Conservation (phyloP, 2,113 vertebrate species). For the Aegithalos caudatus region DNA sequence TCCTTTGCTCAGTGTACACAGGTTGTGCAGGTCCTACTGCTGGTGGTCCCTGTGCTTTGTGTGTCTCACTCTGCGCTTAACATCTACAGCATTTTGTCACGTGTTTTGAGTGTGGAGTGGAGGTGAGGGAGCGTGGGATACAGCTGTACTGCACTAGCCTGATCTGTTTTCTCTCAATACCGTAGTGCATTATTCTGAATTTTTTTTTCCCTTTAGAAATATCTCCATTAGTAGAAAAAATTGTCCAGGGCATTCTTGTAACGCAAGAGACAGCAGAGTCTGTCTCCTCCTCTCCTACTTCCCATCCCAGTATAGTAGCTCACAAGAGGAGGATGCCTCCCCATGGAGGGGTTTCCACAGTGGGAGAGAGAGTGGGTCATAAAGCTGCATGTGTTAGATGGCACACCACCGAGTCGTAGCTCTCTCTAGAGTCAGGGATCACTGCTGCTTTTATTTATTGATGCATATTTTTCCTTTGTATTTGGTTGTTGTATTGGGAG, state of each 20-base stretch:
- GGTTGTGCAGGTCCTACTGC: neutral
- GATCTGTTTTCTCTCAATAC: neutral
- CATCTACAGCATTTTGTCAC: neutral
- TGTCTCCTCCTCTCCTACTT: neutral
- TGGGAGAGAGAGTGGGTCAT: neutral
- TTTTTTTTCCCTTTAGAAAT: neutral
- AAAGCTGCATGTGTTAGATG: neutral
- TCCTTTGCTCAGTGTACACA: neutral
- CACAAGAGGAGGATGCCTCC: neutral
- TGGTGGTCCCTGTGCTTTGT: neutral
- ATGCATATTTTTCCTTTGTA: neutral
- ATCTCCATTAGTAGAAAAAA: neutral
- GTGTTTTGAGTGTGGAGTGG: neutral
- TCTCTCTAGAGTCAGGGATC: neutral
- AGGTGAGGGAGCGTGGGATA: neutral
- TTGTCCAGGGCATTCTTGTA: neutral
- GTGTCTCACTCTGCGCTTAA: neutral
- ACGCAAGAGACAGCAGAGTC: neutral
- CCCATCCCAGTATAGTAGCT: neutral
- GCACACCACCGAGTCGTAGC: neutral
- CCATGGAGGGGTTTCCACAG: neutral
- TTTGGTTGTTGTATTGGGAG: neutral
- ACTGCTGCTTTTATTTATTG: neutral
- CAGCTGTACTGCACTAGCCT: neutral
- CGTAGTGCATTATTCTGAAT: neutral